Percentiles rank a stretch among this genome's conserved stretches.
Conservation (phyloP, 2,113 vertebrate species). For the Charadrius vociferus region DNA sequence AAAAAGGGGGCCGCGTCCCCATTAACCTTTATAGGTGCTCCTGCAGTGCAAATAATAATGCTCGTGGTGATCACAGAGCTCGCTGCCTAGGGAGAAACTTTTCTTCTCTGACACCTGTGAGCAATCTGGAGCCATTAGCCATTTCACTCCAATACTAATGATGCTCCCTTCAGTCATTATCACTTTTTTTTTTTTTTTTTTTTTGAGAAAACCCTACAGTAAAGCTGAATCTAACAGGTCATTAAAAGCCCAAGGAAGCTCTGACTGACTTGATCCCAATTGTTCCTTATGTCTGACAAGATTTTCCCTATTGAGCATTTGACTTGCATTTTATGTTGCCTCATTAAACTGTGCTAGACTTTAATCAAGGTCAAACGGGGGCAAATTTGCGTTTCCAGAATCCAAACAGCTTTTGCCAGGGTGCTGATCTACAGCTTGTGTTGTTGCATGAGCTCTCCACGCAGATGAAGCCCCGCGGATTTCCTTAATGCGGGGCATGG, state of each 20-base stretch:
- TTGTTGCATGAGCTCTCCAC: neutral
- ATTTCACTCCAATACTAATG: constrained; percentile 47
- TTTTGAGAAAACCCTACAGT: constrained; percentile 18
- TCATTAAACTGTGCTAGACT: constrained; percentile 57
- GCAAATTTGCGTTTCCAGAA: constrained; percentile 24
- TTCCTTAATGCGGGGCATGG: fast-evolving
- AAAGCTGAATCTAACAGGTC: constrained; percentile 57
- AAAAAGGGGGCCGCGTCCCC: neutral
- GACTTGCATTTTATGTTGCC: constrained; percentile 57
- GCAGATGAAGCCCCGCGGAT: fast-evolving
- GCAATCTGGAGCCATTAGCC: constrained; percentile 51
- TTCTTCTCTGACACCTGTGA: constrained; percentile 46
- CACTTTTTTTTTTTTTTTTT: neutral
- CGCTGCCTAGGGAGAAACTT: constrained; percentile 21
- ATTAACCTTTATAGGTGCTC: constrained; percentile 40
- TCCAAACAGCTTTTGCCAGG: constrained; percentile 6
- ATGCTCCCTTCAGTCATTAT: constrained; percentile 65
- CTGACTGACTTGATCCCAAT: constrained; percentile 53
- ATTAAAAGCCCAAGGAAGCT: constrained; percentile 54
- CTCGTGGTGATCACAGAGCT: constrained; percentile 13
- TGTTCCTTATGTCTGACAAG: constrained; percentile 58
- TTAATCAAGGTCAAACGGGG: constrained; percentile 66
- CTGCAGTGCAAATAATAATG: constrained; percentile 9
- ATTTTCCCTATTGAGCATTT: constrained; percentile 48
- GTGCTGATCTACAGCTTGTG: neutral